Evolutionary conservation across 2,113 vertebrate species (phyloP), one percentile per base, ranked within the genome.

Genomic region (Propithecus coquereli): DNA sequence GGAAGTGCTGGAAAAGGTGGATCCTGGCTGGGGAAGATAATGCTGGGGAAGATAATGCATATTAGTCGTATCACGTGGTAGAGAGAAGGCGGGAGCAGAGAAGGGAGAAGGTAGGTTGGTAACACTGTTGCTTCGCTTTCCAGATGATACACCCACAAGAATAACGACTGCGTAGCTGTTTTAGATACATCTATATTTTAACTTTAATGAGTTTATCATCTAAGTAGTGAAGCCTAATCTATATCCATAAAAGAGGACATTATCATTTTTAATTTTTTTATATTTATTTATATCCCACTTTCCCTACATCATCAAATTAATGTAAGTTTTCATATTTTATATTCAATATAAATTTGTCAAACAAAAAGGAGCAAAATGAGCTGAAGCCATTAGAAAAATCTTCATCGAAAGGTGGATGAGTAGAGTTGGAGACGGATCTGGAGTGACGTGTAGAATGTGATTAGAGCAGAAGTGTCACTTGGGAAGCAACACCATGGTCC

Each of bases 111-210:
- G 43, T 27, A 27, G 73, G 73, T 47, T 14, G 30, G 25, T 32
- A 76, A 76, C 40, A 27, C 25, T 71, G 18, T 40, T 47, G 12
- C 16, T 76, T 76, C 32, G 9, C 45, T 68, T 52, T 52, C 57
- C 25, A 43, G 30, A 30, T 37, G 34, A 50, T 7, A 2, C 17
- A 1, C 22, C 61, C 18, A 32, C 32, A 47, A 22, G n/a, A 50
- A n/a, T 37, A 10, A 6, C 14, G 0, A 16, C 20, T 30, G 8
- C 6, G 34, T 11, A 8, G 34, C 17, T 40, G 5, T 14, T 20
- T 63, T 27, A 40, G 30, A 52, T 23, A 40, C 30, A 32, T 40
- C 13, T 4, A 7, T 3, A n/a, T 65, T 52, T 45, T 68, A 34
- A 43, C 61, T 57, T 70, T 57, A 47, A 79, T 30, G 32, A 57